Evolutionary conservation across 2,113 vertebrate species (phyloP).

Genomic region (Campylomormyrus tamandua): DNA sequence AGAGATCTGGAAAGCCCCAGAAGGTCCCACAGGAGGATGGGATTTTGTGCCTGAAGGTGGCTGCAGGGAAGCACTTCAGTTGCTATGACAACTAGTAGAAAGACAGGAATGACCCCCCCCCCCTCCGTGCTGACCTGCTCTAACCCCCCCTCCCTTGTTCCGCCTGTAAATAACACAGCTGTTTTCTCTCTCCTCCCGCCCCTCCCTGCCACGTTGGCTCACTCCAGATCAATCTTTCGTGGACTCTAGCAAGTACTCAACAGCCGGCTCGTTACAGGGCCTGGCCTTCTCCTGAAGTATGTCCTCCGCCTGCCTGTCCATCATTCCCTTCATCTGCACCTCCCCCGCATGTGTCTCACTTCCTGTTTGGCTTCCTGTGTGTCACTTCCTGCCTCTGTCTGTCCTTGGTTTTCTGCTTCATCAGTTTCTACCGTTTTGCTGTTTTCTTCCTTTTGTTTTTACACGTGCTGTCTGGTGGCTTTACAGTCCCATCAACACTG

Average conservation of each 20-base stretch:
- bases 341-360: conserved; percentile 55
- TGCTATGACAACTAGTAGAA: neutral
- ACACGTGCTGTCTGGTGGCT: neutral
- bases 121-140: neutral
- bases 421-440: neutral
- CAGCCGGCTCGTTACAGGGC: conserved; percentile 80
- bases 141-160: neutral
- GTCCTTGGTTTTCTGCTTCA: conserved; percentile 13
- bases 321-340: conserved; percentile 25
- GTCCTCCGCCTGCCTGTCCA: conserved; percentile 56
- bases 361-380: conserved; percentile 61
- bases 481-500: neutral
- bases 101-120: neutral
- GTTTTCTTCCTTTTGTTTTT: neutral
- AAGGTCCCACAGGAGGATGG: neutral
- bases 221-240: conserved; percentile 82
- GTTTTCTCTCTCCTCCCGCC: conserved; percentile 58
- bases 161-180: conserved; percentile 23
- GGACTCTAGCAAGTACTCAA: conserved; percentile 88
- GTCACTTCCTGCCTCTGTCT: conserved; percentile 45
- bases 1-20: neutral
- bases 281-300: conserved; percentile 91
- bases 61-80: neutral
- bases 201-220: conserved; percentile 53
- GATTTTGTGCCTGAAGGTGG: neutral